Base-by-base conservation (phyloP, 2,797 vertebrate species). In the Muscicapa striata region DNA sequence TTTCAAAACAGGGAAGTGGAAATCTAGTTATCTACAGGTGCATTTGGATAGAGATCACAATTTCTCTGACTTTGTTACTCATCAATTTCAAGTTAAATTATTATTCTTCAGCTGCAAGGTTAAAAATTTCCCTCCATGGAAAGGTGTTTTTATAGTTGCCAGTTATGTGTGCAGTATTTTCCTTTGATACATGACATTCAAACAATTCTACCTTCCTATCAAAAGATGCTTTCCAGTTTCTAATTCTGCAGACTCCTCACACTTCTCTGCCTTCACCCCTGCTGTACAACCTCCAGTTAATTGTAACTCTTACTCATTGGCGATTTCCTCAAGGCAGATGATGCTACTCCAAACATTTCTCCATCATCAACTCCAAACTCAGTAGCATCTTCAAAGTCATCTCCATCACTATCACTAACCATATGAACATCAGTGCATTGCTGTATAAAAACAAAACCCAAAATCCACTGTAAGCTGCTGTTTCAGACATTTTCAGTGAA, bases 331-430 rank as follows among this genome's bases (percentile, higher is more conserved):
- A 99, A 98, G 94, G 97, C 98, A 84, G 99, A 98, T 68, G 99
- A 98, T 36, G 98, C 98, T 98, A 99, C 98, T 96, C 99, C 98
- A 95, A 99, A 99, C 98, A 99, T 99, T 97, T 99, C 99, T 83
- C 99, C 98, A 96, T 99, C 99, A 59, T 99, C 99, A 86, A 99
- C 99, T 80, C 99, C 99, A 96, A 99, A 99, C 97, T 99, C 99
- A 64, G 99, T 98, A 55, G 99, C 99, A 91, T 99, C 99, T 97
- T 99, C 99, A 95, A 99, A 99, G 96, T 99, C 99, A 94, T 99
- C 99, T 43, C 99, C 99, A 87, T 99, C 99, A 26, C 99, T 99
- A 96, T 99, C 99, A 82, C 99, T 99, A 96, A 99, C 99, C 99
- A 99, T 99, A 97, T 99, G 99, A 96, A 99, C 99, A 97, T 99